Conservation (phyloP, 2,797 vertebrate genomes). For the Pygocentrus nattereri region DNA sequence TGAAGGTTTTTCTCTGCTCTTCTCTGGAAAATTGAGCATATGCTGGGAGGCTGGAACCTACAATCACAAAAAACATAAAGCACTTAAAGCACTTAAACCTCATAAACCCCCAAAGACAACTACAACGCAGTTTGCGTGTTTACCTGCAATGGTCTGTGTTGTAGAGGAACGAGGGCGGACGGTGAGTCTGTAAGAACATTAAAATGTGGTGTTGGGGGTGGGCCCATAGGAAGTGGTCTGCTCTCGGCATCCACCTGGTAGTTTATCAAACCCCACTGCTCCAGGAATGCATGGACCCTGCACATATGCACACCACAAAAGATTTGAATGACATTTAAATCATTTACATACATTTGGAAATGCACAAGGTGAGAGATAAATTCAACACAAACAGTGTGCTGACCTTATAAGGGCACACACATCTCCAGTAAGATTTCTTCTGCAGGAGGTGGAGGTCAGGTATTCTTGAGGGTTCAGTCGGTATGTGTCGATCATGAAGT, state of each 20-base stretch:
- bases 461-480: slow-evolving; percentile 96
- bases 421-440: slow-evolving; percentile 93
- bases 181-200: slow-evolving; percentile 93
- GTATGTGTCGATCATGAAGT: slow-evolving; percentile 98
- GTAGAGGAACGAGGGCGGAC: slow-evolving; percentile 90
- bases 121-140: background rate
- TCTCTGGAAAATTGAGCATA: slow-evolving; percentile 96
- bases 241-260: slow-evolving; percentile 98
- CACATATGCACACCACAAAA: slow-evolving; percentile 36
- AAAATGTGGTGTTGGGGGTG: slow-evolving; percentile 95
- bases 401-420: slow-evolving; percentile 96
- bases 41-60: slow-evolving; percentile 95
- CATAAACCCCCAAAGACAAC: background rate
- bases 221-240: slow-evolving; percentile 94
- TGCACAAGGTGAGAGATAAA: background rate
- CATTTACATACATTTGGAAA: background rate
- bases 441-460: slow-evolving; percentile 92
- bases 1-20: slow-evolving; percentile 89
- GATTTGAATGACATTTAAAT: background rate
- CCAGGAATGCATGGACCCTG: slow-evolving; percentile 94
- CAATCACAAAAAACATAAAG: background rate
- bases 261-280: slow-evolving; percentile 98
- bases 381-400: background rate
- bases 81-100: background rate
- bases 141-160: slow-evolving; percentile 94